Base-by-base conservation (phyloP, 1,140 invertebrate genomes). In the Akabosia matsudoensis region DNA sequence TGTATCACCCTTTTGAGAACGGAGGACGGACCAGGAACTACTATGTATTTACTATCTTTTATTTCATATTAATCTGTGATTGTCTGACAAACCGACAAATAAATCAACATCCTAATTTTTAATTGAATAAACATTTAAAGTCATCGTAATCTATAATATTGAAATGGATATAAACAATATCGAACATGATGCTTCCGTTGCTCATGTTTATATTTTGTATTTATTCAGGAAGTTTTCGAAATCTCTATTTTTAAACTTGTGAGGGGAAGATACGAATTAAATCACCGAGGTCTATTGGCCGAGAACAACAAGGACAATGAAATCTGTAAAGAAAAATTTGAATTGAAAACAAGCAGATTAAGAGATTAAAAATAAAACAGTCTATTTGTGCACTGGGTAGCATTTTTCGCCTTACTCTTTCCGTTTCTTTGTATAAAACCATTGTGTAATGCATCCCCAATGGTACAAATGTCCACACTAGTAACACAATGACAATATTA, bases 211-310 rank as follows among this genome's bases (percentile, higher is more conserved):
- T 45, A 45, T 45, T 45, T 45, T 45, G 37, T 7, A 45, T 45
- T 45, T 45, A 45, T n/a, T n/a, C n/a, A n/a, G n/a, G 37, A 61
- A 14, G 4, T 61, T 61, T 61, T n/a, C 26, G 7, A 61, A 7
- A 61, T 61, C 7, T 10, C 37, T 45, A 24, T n/a, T 61, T 67
- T 67, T 37, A 79, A 72, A 79, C 67, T 67, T 79, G 78, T 1
- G 78, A 64, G n/a, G 78, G 78, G 34, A 79, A 79, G 18, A 79
- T 76, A 3, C 78, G 33, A n/a, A 79, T 79, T 3, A 76, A 56
- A n/a, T 77, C 78, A n/a, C 75, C 54, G 13, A 30, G 10, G 24
- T 76, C 67, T 70, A 79, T 75, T 1, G 73, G 75, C 10, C 51
- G n/a, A 16, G 74, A 64, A 76, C 78, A 79, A 33, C 70, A 77